These are phyloP conservation scores for Platysteira castanea DNA, from an alignment of 2,113 vertebrate genomes.

Conservation along the genomic window DNA sequence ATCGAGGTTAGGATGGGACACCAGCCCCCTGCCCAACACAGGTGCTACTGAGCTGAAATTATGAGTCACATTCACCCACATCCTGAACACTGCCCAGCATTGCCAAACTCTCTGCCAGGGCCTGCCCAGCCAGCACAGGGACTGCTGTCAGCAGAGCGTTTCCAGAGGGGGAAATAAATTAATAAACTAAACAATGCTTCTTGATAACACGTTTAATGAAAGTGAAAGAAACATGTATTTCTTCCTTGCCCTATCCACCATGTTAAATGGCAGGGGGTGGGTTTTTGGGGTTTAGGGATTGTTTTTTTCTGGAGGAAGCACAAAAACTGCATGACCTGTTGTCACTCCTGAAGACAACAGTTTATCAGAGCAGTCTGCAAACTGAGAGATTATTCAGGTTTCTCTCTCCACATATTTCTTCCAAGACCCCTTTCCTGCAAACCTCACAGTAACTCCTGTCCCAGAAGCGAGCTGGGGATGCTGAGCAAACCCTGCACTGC, in stretches of 20 bases:
- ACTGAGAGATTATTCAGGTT: neutral
- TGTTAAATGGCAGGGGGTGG: neutral
- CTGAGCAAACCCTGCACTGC: neutral
- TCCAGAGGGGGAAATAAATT: neutral
- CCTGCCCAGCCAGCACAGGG: rapidly evolving
- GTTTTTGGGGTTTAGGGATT: neutral
- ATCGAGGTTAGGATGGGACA: neutral
- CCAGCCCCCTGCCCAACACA: neutral
- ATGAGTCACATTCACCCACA: rapidly evolving
- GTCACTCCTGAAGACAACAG: neutral
- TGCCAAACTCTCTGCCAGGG: neutral
- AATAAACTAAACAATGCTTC: neutral
- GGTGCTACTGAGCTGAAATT: rapidly evolving
- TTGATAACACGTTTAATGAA: neutral
- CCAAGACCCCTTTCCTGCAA: neutral
- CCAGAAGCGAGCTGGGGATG: neutral
- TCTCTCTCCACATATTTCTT: neutral
- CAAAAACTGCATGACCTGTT: neutral
- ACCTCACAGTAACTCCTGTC: neutral
- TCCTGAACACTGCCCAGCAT: neutral
- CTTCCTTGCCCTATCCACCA: neutral
- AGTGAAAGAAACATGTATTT: neutral
- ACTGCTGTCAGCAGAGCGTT: neutral
- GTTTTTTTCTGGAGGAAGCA: neutral
- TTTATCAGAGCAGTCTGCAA: neutral